Conservation (phyloP, 2,888 invertebrate genomes). For the Melinopterus prodromus region DNA sequence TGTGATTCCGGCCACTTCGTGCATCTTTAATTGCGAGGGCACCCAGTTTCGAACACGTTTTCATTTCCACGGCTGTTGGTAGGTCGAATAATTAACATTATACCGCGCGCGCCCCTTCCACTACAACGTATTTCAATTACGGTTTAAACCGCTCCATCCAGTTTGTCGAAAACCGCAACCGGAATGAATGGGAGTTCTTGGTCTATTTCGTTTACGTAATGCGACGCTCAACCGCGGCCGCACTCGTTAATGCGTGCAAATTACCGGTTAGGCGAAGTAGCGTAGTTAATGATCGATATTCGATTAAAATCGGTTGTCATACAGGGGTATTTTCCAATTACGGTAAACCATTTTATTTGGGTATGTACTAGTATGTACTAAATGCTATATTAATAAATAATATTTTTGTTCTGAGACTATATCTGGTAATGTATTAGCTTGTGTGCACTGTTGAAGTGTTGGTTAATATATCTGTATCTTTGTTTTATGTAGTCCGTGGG, state of each 20-base stretch:
- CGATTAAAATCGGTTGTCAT: background rate
- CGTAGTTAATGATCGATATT: background rate
- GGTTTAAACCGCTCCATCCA: slow-evolving; percentile 15
- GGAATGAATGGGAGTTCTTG: background rate
- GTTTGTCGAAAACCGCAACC: slow-evolving; percentile 18
- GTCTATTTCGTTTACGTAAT: slow-evolving; percentile 14
- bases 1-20: background rate
- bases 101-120: background rate
- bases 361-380: no score
- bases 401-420: no score
- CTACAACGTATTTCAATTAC: slow-evolving; percentile 17
- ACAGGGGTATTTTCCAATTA: background rate
- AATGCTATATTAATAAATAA: no score
- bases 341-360: no score
- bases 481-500: no score
- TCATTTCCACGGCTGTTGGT: background rate
- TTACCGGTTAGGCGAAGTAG: background rate
- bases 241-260: background rate
- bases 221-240: background rate
- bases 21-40: background rate
- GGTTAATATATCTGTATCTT: no score
- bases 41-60: slow-evolving; percentile 5
- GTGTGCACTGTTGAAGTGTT: no score
- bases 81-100: slow-evolving; percentile 12
- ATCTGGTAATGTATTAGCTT: no score